These are phyloP conservation scores for Telenomus remus DNA, from an alignment of 1,140 invertebrate species.

Conservation along the genomic window DNA sequence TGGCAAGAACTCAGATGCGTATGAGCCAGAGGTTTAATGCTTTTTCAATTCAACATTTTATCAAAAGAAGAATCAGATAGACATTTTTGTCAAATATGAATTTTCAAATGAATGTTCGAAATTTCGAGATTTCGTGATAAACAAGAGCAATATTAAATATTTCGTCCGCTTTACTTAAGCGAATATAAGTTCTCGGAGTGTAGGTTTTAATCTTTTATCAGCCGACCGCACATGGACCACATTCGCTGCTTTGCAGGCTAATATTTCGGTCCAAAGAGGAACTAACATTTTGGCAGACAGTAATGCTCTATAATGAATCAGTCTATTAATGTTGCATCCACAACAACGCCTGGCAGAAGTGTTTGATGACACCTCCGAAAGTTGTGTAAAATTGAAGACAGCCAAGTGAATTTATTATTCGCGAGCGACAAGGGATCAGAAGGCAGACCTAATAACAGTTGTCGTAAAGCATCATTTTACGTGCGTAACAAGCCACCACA, in stretches of 20 bases:
- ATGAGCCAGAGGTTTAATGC: too few species aligned
- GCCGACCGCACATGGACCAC: constrained; percentile 10
- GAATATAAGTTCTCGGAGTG: not conserved
- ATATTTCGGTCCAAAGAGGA: constrained; percentile 15
- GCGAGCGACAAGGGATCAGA: too few species aligned
- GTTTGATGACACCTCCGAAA: not conserved
- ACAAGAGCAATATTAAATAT: not conserved
- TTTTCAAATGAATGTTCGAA: not conserved
- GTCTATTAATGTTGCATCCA: constrained; percentile 6
- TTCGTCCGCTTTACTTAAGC: not conserved
- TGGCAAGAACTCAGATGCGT: too few species aligned
- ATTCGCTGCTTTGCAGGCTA: not conserved
- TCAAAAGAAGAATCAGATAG: too few species aligned
- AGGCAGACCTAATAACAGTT: too few species aligned
- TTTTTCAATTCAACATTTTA: too few species aligned
- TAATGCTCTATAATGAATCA: constrained; percentile 11
- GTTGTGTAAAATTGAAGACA: too few species aligned
- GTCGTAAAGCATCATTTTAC: too few species aligned
- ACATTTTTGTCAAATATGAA: too few species aligned
- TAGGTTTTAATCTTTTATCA: constrained; percentile 19
- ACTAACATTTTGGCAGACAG: constrained; percentile 10
- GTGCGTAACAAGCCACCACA: too few species aligned
- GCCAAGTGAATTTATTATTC: too few species aligned
- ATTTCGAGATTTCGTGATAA: not conserved
- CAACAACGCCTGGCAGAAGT: not conserved